Conservation (phyloP, 1,140 invertebrate genomes). For the Brachionus plicatilis region DNA sequence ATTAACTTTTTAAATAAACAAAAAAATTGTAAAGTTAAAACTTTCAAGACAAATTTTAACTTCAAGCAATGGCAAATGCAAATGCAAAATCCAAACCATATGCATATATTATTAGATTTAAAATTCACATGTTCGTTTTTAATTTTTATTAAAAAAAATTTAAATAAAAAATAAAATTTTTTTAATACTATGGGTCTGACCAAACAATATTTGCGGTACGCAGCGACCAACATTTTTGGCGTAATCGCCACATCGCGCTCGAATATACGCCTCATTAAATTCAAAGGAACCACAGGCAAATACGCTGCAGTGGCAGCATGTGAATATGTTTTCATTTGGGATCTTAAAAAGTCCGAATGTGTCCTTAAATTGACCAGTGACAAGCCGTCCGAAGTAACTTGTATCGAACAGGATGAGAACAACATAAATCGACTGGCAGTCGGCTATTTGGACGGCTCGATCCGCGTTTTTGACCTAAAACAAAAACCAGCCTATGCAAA, state of each 20-base stretch:
- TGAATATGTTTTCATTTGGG: conserved; percentile 89
- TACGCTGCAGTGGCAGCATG: conserved; percentile 80
- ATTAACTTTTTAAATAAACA: no score
- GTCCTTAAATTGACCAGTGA: conserved; percentile 57
- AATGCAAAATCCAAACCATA: background rate
- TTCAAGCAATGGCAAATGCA: background rate
- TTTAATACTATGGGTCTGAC: conserved; percentile 73
- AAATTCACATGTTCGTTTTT: background rate
- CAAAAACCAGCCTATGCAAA: background rate
- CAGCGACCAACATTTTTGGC: conserved; percentile 67
- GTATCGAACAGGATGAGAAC: conserved; percentile 10
- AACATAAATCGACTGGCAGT: conserved; percentile 67
- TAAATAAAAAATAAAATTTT: background rate
- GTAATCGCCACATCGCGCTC: conserved; percentile 72
- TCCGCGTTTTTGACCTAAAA: conserved; percentile 67
- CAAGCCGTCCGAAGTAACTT: conserved; percentile 29
- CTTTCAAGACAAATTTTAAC: background rate
- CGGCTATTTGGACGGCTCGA: conserved; percentile 81
- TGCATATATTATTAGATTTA: background rate
- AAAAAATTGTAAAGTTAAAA: background rate
- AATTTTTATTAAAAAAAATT: background rate
- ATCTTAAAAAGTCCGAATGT: conserved; percentile 79
- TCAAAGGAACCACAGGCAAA: conserved; percentile 67
- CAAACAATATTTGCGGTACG: conserved; percentile 88
- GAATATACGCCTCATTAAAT: conserved; percentile 68